phyloP scores from a whole-genome alignment of 2,113 vertebrate genomes.

The Pardalotus punctatus region DNA sequence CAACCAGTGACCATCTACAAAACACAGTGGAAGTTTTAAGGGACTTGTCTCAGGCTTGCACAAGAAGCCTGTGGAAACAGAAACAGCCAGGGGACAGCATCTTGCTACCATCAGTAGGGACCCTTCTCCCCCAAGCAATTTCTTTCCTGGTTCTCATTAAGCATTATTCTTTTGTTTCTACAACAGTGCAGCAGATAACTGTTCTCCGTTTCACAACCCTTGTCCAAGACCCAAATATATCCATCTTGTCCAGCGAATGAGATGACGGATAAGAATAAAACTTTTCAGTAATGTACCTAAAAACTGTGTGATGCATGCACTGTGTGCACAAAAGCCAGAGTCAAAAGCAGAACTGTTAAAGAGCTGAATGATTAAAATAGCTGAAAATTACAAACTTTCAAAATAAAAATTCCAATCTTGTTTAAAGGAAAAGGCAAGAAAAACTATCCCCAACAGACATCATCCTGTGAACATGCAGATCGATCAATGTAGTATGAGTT shows the following conservation, averaged over 20 bases:
- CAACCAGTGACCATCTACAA: neutral
- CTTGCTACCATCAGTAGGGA: neutral
- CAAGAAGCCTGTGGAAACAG: neutral
- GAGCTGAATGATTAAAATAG: neutral
- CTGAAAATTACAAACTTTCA: neutral
- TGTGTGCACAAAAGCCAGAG: neutral
- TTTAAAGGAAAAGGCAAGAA: neutral
- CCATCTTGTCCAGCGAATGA: neutral
- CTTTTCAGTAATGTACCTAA: neutral
- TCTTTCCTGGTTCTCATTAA: neutral
- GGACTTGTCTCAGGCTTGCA: neutral
- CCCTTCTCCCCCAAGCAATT: neutral
- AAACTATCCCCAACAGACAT: neutral
- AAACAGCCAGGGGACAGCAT: neutral
- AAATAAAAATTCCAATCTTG: neutral
- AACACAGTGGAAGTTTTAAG: neutral
- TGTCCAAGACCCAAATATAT: neutral
- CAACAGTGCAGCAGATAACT: neutral
- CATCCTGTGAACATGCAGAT: neutral
- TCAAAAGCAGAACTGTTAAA: neutral
- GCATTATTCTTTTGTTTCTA: neutral
- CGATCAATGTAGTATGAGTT: neutral
- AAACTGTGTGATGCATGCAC: neutral
- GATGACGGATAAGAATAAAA: neutral
- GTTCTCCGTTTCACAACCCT: neutral